Evolutionary conservation across 23 tunicate species (phyloP).

Genomic region (Styela plicata): DNA sequence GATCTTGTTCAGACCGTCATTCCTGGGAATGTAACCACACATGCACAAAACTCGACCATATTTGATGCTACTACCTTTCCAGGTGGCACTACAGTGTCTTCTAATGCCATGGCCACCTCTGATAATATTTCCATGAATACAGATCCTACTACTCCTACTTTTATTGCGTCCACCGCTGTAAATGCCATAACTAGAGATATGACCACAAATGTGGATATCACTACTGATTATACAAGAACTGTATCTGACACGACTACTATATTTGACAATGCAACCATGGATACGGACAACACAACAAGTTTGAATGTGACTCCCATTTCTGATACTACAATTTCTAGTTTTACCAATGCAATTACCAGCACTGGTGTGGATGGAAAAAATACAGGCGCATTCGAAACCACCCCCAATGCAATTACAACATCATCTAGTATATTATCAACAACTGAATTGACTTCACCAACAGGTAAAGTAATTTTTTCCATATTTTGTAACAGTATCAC

Average conservation of each 20-base stretch:
- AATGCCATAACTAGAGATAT: background rate
- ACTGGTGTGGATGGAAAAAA: no score
- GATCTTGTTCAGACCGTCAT: background rate
- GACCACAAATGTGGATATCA: background rate
- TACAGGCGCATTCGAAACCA: no score
- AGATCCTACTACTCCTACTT: no score
- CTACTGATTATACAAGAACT: background rate
- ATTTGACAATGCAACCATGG: background rate
- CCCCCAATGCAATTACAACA: no score
- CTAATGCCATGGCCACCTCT: no score
- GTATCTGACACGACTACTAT: background rate
- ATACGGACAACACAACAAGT: background rate
- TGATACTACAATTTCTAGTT: background rate
- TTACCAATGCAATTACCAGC: background rate
- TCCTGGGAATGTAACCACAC: background rate
- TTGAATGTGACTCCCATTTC: background rate
- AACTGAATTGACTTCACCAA: background rate
- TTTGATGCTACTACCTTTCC: background rate
- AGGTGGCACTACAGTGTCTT: background rate
- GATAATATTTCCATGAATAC: no score
- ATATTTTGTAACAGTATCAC: no score
- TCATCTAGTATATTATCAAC: no score
- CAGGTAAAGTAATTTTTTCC: no score
- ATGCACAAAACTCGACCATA: background rate
- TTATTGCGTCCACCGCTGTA: no score